Conservation (phyloP, 1,140 invertebrate species). For the Brachystomella parvula region DNA sequence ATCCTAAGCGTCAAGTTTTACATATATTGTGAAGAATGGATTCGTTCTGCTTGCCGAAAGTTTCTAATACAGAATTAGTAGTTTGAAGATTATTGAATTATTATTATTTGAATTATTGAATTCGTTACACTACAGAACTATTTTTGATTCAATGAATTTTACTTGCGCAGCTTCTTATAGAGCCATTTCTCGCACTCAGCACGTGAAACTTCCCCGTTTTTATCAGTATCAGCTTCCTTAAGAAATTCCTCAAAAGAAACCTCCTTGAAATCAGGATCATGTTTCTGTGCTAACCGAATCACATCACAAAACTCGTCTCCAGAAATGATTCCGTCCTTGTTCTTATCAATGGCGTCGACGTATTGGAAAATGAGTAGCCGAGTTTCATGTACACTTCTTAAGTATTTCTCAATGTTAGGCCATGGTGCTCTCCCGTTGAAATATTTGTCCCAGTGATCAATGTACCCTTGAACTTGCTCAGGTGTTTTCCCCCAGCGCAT, state of each 20-base stretch:
- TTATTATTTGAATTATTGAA: too few relatives aligned
- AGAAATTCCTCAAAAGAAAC: background rate
- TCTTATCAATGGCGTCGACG: background rate
- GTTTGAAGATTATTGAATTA: too few relatives aligned
- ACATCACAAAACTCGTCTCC: background rate
- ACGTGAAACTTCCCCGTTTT: background rate
- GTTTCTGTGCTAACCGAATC: background rate
- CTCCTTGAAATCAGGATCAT: background rate
- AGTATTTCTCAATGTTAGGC: background rate
- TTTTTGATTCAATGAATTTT: too few relatives aligned
- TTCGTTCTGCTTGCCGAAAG: too few relatives aligned
- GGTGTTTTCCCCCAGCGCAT: background rate
- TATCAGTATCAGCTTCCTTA: background rate
- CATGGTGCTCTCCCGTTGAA: background rate
- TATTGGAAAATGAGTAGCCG: background rate
- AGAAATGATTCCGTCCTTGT: background rate
- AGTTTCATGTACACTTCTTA: background rate
- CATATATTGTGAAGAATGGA: too few relatives aligned
- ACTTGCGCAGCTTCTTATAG: background rate
- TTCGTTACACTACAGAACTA: too few relatives aligned
- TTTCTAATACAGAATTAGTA: too few relatives aligned
- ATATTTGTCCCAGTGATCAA: background rate
- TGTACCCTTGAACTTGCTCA: background rate
- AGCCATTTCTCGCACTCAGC: background rate
- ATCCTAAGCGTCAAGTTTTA: too few relatives aligned